Conservation (phyloP, 2,113 vertebrate species). For the Panthera tigris region DNA sequence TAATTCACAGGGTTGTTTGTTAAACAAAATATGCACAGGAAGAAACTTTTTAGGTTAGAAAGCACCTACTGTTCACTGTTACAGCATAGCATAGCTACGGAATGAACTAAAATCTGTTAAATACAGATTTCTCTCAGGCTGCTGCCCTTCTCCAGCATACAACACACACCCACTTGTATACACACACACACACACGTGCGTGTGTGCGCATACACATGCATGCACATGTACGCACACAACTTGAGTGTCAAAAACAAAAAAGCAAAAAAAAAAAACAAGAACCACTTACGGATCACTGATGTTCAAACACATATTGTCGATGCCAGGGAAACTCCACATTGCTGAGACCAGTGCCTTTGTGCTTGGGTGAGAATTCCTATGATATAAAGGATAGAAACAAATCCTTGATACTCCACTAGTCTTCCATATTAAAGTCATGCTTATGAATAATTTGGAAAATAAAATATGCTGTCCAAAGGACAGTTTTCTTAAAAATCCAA, state of each 20-base stretch:
- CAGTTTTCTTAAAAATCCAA: background rate
- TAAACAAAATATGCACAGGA: constrained; percentile 1
- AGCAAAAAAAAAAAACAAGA: background rate
- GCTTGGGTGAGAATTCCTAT: constrained; percentile 90
- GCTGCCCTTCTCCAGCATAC: background rate
- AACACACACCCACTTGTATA: too few species aligned
- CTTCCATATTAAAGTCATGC: background rate
- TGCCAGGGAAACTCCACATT: constrained; percentile 93
- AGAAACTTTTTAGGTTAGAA: background rate
- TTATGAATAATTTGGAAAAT: background rate
- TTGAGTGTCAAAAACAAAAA: background rate
- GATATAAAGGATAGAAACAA: constrained; percentile 44
- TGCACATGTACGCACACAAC: background rate
- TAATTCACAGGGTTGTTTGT: background rate
- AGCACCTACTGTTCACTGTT: background rate
- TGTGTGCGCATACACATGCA: too few species aligned
- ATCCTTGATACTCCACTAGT: constrained; percentile 8
- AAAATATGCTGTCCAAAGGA: background rate
- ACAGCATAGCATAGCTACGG: background rate
- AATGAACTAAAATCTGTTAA: background rate
- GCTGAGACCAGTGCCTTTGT: constrained; percentile 86
- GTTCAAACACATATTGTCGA: constrained; percentile 90
- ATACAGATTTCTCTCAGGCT: background rate
- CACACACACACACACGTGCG: background rate
- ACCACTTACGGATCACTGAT: constrained; percentile 84